Base-by-base conservation (phyloP, 2,797 vertebrate genomes). In the Taenioides sp. region DNA sequence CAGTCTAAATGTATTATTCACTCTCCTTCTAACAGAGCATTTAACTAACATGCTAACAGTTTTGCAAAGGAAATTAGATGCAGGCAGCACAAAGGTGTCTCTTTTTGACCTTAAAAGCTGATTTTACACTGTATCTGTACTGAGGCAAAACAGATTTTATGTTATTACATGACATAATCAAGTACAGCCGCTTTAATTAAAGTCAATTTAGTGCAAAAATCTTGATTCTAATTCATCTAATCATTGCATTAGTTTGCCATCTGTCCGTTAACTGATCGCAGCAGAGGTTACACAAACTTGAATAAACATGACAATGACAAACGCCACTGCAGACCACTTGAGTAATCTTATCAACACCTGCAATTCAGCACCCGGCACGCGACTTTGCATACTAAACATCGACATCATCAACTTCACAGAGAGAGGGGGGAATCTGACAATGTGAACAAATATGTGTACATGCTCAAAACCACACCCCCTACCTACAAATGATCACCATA, bases 401-500 rank as follows among this genome's bases (percentile, higher is more conserved):
- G 90, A 68, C 1, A 91, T 93, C 89, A 91, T 58, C 52, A 55
- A 22, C 52, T 55, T 55, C 52, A 55, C n/a, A 22, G 52, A 55
- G 20, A 71, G 72, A 73, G 59, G 58, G 81, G 78, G 84, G 78
- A 90, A 54, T 54, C 49, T 84, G 84, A 86, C 82, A 75, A 52
- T 47, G 55, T 59, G 50, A 70, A 69, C 69, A 78, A 55, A 55
- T 49, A 43, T 74, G 77, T 74, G 71, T 58, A 49, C 16, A n/a
- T 17, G 54, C 22, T 55, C 65, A 69, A 65, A 65, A 80, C 68
- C 80, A 69, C 84, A 74, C 77, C 72, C 82, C 71, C 57, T 31
- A 40, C 72, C 71, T 84, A 74, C 70, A 90, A 92, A 92, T 87
- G 86, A 92, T 88, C 79, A 84, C 76, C 85, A 88, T 92, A 91